phyloP scores from a whole-genome alignment of 1,140 invertebrate genomes.

The Pararge aegeria region DNA sequence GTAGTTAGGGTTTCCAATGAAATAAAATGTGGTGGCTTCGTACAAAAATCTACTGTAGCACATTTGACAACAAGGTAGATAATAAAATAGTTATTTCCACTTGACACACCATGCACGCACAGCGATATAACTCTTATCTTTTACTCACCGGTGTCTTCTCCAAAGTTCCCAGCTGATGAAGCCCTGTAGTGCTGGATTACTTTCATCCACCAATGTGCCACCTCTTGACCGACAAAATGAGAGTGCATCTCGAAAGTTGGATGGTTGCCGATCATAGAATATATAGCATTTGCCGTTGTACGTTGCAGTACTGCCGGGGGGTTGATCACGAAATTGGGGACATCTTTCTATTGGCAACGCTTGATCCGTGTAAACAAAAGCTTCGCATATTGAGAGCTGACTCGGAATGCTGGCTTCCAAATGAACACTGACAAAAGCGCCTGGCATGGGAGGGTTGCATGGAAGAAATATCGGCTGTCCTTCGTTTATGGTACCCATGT shows the following conservation, averaged over 20 bases:
- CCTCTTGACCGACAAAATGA: conserved; percentile 89
- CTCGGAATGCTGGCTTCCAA: conserved; percentile 86
- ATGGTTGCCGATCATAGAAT: conserved; percentile 94
- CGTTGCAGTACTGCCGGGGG: conserved; percentile 93
- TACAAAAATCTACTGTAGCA: too few species aligned
- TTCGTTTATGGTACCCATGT: conserved; percentile 91
- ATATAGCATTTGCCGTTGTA: conserved; percentile 98
- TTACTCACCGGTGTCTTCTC: conserved; percentile 88
- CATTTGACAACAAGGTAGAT: neutral
- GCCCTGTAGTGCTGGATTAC: conserved; percentile 95
- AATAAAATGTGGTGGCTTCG: too few species aligned
- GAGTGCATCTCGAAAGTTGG: conserved; percentile 90
- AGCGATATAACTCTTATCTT: neutral
- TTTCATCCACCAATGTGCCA: conserved; percentile 94
- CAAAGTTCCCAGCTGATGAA: conserved; percentile 97
- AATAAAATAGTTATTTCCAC: too few species aligned
- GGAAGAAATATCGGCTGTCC: conserved; percentile 95
- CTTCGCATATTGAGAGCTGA: conserved; percentile 95
- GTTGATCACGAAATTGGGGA: conserved; percentile 95
- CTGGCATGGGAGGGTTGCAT: conserved; percentile 96
- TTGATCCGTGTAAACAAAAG: conserved; percentile 97
- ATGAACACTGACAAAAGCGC: conserved; percentile 96
- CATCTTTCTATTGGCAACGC: conserved; percentile 95
- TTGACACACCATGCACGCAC: neutral
- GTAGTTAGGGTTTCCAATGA: too few species aligned